A percentile compares a stretch with the other conserved stretches of the same genome.
These are phyloP conservation scores for Epinotia brunnichana DNA, from an alignment of 2,888 invertebrate genomes.

Conservation along the genomic window DNA sequence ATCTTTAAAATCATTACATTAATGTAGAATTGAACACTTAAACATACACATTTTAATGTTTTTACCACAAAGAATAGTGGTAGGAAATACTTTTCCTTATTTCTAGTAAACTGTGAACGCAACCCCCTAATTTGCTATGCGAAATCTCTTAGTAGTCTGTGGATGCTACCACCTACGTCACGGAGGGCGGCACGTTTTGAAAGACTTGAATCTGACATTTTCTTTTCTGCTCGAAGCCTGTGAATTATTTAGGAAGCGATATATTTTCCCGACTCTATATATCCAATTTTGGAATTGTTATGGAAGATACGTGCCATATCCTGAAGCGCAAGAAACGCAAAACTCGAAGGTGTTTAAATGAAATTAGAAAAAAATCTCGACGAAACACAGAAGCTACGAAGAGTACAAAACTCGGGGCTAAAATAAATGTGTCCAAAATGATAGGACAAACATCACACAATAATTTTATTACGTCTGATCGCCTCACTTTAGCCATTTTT, in stretches of 20 bases:
- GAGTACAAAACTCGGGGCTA: constrained; percentile 20
- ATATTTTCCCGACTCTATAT: constrained; percentile 10
- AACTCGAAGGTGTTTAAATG: constrained; percentile 70
- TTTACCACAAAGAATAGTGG: neutral
- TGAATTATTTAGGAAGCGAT: constrained; percentile 21
- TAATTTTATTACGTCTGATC: constrained; percentile 61
- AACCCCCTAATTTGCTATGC: neutral
- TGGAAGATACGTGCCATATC: constrained; percentile 55
- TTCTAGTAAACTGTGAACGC: neutral
- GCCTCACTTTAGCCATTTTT: constrained; percentile 68
- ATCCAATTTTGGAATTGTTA: constrained; percentile 43
- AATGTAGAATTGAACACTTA: no score
- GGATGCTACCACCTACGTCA: constrained; percentile 12
- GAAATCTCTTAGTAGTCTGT: neutral
- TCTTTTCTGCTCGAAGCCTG: constrained; percentile 5
- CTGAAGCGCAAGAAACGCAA: constrained; percentile 67
- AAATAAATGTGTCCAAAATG: constrained; percentile 43
- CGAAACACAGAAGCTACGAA: constrained; percentile 42
- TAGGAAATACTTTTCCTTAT: neutral
- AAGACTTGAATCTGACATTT: constrained; percentile 16
- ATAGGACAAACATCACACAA: constrained; percentile 46
- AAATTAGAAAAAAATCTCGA: constrained; percentile 66
- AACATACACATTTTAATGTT: neutral
- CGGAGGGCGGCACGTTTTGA: constrained; percentile 33
- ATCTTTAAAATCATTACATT: no score